Evolutionary conservation across 2,888 invertebrate species (phyloP), one percentile per base, ranked within the genome.

Genomic region (Apodemia mormo): DNA sequence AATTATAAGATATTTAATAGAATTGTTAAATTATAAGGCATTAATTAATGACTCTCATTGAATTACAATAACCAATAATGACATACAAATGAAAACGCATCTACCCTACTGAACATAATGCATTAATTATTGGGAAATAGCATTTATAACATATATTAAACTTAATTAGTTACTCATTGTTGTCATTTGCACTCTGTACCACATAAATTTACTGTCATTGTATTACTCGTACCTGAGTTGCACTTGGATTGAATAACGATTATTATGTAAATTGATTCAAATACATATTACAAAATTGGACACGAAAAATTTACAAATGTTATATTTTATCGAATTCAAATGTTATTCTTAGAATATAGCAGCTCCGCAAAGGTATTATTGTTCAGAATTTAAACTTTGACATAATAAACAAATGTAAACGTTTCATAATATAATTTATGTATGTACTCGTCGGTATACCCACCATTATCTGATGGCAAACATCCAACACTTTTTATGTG

Each of bases 201-300:
- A 30, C 10, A 58, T 58, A 58, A 58, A 58, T 58, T n/a, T 30
- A 58, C 30, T 58, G n/a, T 30, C 58, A 58, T 45, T 45, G 12
- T 58, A 58, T 29, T 58, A 58, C 22, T 22, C 22, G 22, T 22
- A 22, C 10, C 58, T 8, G 58, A 58, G 58, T 22, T 58, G 58
- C 58, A 30, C 30, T 9, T 58, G 58, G 30, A 30, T 58, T 30
- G 9, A 58, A 30, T 29, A 58, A 58, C n/a, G 30, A 30, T 58
- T 58, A 58, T 58, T 58, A 58, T 58, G 30, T 58, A 58, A 30
- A 58, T 58, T 58, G 58, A 58, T 58, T 30, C 30, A 58, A 58
- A 58, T 45, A 2, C 12, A 3, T 45, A 2, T 22, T 22, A 22
- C 22, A 22, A 0, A 2, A 45, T 45, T 45, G 1, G 12, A 12